Conservation (phyloP, 64 coral and sea anemone genomes). For the Actinia equina region DNA sequence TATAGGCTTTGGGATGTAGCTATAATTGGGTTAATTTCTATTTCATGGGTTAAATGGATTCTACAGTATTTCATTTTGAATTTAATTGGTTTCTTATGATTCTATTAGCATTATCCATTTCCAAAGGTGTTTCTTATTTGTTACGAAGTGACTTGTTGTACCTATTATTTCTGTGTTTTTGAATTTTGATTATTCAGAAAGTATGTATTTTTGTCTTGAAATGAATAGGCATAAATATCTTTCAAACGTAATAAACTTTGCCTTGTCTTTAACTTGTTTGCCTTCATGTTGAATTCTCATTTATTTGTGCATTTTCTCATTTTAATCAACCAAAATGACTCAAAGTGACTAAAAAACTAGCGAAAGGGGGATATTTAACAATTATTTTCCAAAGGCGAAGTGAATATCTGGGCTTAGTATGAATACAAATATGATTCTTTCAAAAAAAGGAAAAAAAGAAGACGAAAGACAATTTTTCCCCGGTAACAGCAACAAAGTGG, state of each 20-base stretch:
- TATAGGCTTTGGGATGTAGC: too few relatives aligned
- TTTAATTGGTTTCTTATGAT: background rate
- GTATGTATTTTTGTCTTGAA: background rate
- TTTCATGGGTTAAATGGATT: background rate
- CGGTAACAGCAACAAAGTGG: too few relatives aligned
- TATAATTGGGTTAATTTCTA: background rate
- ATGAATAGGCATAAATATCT: background rate
- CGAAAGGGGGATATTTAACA: too few relatives aligned
- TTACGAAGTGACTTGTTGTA: background rate
- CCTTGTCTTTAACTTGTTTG: background rate
- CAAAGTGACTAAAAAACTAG: too few relatives aligned
- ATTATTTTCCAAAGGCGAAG: too few relatives aligned
- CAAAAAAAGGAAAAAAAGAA: too few relatives aligned
- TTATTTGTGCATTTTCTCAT: too few relatives aligned
- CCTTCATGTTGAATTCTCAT: too few relatives aligned
- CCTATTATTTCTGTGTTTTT: background rate
- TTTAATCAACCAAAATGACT: too few relatives aligned
- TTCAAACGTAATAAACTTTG: background rate
- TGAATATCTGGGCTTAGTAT: too few relatives aligned
- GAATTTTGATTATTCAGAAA: background rate
- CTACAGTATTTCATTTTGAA: background rate
- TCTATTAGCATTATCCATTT: background rate
- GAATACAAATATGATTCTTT: too few relatives aligned
- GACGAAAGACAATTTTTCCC: too few relatives aligned
- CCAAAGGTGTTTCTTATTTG: background rate